These are phyloP conservation scores for Chrysopa pallens DNA, from an alignment of 1,140 invertebrate genomes.

Conservation along the genomic window DNA sequence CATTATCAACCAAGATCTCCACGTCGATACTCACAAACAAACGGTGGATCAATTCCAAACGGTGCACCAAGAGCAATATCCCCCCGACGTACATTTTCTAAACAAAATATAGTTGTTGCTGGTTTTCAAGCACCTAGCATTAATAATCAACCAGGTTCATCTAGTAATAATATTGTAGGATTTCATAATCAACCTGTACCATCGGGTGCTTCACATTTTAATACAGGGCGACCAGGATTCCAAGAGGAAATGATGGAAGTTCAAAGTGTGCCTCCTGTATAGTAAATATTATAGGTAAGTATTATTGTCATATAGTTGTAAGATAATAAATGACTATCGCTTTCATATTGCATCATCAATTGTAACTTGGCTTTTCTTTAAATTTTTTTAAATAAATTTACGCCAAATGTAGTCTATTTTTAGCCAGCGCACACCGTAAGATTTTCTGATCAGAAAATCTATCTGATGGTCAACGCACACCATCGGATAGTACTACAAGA, in stretches of 20 bases:
- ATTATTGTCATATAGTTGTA: too few species aligned
- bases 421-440: too few species aligned
- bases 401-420: too few species aligned
- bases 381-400: too few species aligned
- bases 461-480: too few species aligned
- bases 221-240: background rate
- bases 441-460: too few species aligned
- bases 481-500: too few species aligned
- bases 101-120: conserved; percentile 12
- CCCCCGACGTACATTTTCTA: conserved; percentile 17
- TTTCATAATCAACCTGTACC: background rate
- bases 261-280: conserved; percentile 17
- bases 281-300: conserved; percentile 6
- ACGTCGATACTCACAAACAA: conserved; percentile 20
- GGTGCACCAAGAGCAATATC: conserved; percentile 15
- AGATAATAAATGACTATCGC: too few species aligned
- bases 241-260: conserved; percentile 25
- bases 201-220: background rate
- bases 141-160: background rate
- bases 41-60: conserved; percentile 4
- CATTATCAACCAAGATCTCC: conserved; percentile 65
- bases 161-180: background rate
- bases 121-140: conserved; percentile 9
- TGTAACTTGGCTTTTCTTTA: too few species aligned
- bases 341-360: too few species aligned